Percentiles rank a stretch among this genome's conserved stretches.
These are phyloP conservation scores for Sarcophaga peregrina DNA, from an alignment of 1,140 invertebrate genomes.

Conservation along the genomic window DNA sequence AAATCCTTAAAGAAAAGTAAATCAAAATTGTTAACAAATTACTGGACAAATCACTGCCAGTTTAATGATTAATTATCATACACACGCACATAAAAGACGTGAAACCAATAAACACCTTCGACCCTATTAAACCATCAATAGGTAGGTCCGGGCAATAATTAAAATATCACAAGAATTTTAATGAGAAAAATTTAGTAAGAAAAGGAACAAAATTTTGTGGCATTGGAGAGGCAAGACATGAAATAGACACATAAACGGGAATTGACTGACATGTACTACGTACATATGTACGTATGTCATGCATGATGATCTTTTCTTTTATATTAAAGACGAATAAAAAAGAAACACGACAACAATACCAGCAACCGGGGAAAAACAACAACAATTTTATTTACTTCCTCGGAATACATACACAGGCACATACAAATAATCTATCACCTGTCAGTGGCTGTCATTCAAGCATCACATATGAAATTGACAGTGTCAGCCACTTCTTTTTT, in stretches of 20 bases:
- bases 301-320: neutral
- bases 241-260: constrained; percentile 24
- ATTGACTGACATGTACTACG: too few relatives aligned
- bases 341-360: neutral
- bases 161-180: neutral
- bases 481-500: constrained; percentile 31
- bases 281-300: too few relatives aligned
- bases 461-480: constrained; percentile 63
- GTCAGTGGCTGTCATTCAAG: constrained; percentile 66
- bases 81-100: neutral
- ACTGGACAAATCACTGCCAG: constrained; percentile 17
- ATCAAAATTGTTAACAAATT: constrained; percentile 32
- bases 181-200: neutral
- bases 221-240: constrained; percentile 8
- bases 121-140: too few relatives aligned
- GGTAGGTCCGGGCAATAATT: too few relatives aligned
- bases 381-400: neutral
- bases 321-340: neutral
- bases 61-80: constrained; percentile 34
- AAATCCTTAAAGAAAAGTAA: neutral
- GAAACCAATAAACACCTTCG: neutral
- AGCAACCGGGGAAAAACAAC: constrained; percentile 6
- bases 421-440: constrained; percentile 63
- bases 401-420: neutral
- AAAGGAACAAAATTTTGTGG: neutral